Conservation (phyloP, 2,888 invertebrate genomes). For the Andrena camellia region DNA sequence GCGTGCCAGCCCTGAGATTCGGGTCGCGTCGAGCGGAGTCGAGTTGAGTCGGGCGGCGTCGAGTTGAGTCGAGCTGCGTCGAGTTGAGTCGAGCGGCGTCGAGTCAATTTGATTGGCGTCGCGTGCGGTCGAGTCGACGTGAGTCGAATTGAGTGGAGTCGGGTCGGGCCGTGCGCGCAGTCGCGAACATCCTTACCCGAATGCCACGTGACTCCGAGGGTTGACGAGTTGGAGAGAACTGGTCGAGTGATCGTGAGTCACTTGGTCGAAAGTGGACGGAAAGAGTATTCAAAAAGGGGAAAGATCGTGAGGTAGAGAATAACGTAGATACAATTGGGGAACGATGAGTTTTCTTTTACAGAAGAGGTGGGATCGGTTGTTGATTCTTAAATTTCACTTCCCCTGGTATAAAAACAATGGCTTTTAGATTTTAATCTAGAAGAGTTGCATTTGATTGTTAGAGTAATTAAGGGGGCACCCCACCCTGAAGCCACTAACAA, state of each 20-base stretch:
- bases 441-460: no score
- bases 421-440: no score
- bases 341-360: no score
- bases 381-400: no score
- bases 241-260: conserved; percentile 4
- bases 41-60: conserved; percentile 31
- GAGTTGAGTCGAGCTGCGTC: background rate
- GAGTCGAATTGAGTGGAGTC: conserved; percentile 12
- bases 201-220: background rate
- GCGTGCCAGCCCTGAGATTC: conserved; percentile 27
- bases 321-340: no score
- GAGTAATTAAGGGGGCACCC: background rate
- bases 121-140: background rate
- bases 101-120: background rate
- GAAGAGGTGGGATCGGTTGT: no score
- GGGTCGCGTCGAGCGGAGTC: conserved; percentile 37
- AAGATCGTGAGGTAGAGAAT: background rate
- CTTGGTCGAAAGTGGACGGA: background rate
- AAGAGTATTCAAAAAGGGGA: background rate
- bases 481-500: no score
- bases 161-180: background rate
- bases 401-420: no score
- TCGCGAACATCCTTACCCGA: background rate
- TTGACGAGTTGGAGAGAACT: conserved; percentile 1
- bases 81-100: background rate